Base-by-base conservation (phyloP, 1,140 invertebrate genomes). In the Cotesia glomerata region DNA sequence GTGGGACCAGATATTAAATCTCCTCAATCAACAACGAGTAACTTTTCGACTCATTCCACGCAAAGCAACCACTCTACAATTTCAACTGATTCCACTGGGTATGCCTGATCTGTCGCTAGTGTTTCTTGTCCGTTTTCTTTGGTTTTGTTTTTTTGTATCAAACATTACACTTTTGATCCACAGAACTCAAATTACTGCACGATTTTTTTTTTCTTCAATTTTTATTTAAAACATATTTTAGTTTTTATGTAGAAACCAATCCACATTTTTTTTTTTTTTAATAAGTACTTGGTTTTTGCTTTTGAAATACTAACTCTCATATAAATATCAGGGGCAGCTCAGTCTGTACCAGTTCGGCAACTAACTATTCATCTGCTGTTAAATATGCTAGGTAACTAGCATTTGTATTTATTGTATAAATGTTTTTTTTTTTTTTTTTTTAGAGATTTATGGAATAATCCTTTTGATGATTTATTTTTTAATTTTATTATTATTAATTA, bases 41-140 rank as follows among this genome's bases (percentile, higher is more conserved):
- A 87, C 85, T 83, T 86, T 81, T 86, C 86, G 74, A 84, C 84
- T 81, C 81, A 87, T 79, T 86, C 85, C 58, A 84, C 80, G 76
- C 85, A 86, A 85, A 87, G 85, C 82, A 86, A 86, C 80, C 80
- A 87, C 77, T 87, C 85, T 73, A 86, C 84, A 74, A 85, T 87
- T 83, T 88, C 88, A 85, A 84, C 82, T 79, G 84, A 86, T 77
- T 87, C 87, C 72, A 87, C 84, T 80, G 87, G 87, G 87, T 88
- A 88, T 86, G 85, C 76, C 77, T 76, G 78, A 76, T 77, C 68
- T 80, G 35, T 39, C 56, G 63, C 64, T 62, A 45, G 26, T 45
- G 39, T 35, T 54, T 59, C 35, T 59, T 64, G 26, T 65, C 54
- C 32, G 26, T 35, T 14, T 65, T 65, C n/a, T 54, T 45, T 65